These are phyloP conservation scores for Aselliscus stoliczkanus DNA, from an alignment of 2,797 vertebrate species.

Conservation along the genomic window DNA sequence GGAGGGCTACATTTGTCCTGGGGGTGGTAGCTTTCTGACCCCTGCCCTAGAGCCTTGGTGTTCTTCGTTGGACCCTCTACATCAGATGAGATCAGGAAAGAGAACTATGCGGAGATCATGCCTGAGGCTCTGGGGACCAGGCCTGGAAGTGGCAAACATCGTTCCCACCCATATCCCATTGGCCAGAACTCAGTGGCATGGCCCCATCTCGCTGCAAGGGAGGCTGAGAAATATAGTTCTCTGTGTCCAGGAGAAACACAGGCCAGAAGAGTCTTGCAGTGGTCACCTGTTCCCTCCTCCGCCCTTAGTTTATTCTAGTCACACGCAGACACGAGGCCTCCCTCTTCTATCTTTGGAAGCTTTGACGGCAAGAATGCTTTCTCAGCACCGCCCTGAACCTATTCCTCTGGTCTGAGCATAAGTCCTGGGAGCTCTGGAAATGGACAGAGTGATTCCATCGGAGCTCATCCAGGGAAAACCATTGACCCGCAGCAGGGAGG, in stretches of 20 bases:
- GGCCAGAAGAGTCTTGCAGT: background rate
- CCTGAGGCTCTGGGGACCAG: background rate
- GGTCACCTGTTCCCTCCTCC: background rate
- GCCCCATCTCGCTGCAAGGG: background rate
- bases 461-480: background rate
- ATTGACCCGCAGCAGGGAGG: background rate
- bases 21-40: background rate
- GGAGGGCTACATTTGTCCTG: background rate
- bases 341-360: background rate
- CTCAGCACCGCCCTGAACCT: background rate
- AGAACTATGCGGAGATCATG: background rate
- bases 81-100: background rate
- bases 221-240: background rate
- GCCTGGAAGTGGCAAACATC: rapidly evolving
- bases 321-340: background rate
- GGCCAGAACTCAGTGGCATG: background rate
- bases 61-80: background rate
- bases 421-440: background rate
- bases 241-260: background rate
- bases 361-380: background rate
- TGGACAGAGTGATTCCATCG: background rate
- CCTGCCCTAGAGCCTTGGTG: background rate
- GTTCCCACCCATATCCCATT: background rate
- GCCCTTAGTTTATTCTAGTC: background rate
- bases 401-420: background rate